Conservation (phyloP, 1,140 invertebrate genomes). For the Lycorma delicatula region DNA sequence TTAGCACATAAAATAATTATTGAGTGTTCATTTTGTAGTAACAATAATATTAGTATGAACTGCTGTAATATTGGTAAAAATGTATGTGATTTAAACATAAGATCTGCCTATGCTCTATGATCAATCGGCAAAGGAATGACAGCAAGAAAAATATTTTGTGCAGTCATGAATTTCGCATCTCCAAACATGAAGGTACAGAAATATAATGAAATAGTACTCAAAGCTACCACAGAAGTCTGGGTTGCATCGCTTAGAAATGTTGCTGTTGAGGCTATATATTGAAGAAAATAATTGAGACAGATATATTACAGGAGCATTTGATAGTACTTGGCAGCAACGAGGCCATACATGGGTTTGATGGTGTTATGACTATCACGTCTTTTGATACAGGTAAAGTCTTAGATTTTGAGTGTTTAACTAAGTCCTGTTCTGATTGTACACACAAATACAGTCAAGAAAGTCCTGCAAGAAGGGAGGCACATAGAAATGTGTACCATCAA, state of each 20-base stretch:
- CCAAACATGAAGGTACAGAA: constrained; percentile 6
- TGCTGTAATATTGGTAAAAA: too few species aligned
- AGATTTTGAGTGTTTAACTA: constrained; percentile 2
- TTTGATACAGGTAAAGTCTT: constrained; percentile 15
- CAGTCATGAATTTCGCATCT: constrained; percentile 8
- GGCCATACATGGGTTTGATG: constrained; percentile 13
- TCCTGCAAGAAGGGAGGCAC: background rate
- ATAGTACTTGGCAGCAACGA: constrained; percentile 17
- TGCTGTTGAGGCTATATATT: constrained; percentile 11
- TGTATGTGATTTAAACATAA: too few species aligned
- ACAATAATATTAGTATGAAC: too few species aligned
- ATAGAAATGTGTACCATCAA: constrained; percentile 13
- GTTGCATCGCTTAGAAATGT: constrained; percentile 15
- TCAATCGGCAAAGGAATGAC: constrained; percentile 12
- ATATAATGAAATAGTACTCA: constrained; percentile 8
- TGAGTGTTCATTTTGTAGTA: too few species aligned
- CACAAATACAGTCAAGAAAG: background rate
- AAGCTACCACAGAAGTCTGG: constrained; percentile 12
- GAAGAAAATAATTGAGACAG: constrained; percentile 9
- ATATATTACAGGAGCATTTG: constrained; percentile 15
- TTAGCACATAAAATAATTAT: too few species aligned
- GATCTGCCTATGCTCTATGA: constrained; percentile 10
- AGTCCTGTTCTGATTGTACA: constrained; percentile 5
- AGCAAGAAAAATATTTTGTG: too few species aligned
- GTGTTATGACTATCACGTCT: constrained; percentile 5